A percentile compares a stretch with the other conserved stretches of the same genome.
Conservation (phyloP, 2,888 invertebrate species). For the Dendrolimus houi region DNA sequence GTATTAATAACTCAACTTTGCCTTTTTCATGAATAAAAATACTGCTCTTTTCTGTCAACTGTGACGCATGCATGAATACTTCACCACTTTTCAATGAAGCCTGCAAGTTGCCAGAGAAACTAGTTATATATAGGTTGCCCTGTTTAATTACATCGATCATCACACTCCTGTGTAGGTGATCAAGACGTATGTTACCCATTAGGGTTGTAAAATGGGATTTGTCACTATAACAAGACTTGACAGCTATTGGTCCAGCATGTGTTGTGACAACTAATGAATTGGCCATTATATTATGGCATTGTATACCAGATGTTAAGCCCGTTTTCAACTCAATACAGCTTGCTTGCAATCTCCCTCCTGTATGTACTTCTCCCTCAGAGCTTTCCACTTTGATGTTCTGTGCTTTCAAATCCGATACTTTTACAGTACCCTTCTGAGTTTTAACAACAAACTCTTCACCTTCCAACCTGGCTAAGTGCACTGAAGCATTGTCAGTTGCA, state of each 20-base stretch:
- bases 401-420: slow-evolving; percentile 52
- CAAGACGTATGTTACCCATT: slow-evolving; percentile 58
- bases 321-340: slow-evolving; percentile 59
- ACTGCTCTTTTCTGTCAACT: slow-evolving; percentile 61
- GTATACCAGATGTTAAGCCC: slow-evolving; percentile 47
- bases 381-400: slow-evolving; percentile 59
- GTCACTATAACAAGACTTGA: slow-evolving; percentile 66
- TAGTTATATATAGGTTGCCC: slow-evolving; percentile 60
- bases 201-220: slow-evolving; percentile 65
- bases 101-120: slow-evolving; percentile 60
- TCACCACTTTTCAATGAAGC: slow-evolving; percentile 68
- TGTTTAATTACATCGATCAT: slow-evolving; percentile 65
- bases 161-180: slow-evolving; percentile 56
- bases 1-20: slow-evolving; percentile 60
- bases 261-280: slow-evolving; percentile 49
- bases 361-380: slow-evolving; percentile 43
- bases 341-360: slow-evolving; percentile 57
- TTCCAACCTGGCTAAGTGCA: slow-evolving; percentile 55
- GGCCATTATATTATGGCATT: slow-evolving; percentile 64
- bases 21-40: slow-evolving; percentile 72
- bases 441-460: slow-evolving; percentile 63
- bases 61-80: slow-evolving; percentile 61
- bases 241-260: slow-evolving; percentile 56
- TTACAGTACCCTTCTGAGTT: slow-evolving; percentile 57
- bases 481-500: slow-evolving; percentile 59